Evolutionary conservation across 2,888 invertebrate species (phyloP), one percentile per base, ranked within the genome.

Genomic region (Agrilus mali): DNA sequence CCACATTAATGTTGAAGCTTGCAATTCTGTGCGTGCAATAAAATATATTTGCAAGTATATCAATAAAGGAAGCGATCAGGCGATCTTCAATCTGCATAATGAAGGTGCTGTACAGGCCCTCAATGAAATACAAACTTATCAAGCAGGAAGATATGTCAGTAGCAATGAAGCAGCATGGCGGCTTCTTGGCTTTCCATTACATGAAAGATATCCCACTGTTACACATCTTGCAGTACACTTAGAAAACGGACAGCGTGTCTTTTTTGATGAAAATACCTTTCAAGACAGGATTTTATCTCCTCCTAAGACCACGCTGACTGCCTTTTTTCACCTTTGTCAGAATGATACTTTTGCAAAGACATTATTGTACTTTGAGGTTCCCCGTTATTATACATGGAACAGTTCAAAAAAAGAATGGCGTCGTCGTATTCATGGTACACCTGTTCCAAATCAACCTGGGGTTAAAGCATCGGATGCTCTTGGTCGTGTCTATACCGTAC

Each of bases 21-120:
- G 66, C 45, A 58, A 55, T 52, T 67, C 64, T 2, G 52, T 53
- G 1, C 61, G 64, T 43, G 50, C 55, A 8, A 63, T 65, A 17
- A 63, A 64, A 54, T 65, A 62, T 46, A 55, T 65, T 48, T 63
- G 59, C 48, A 63, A 63, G 49, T 55, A 55, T 48, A 51, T 55
- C 3, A 48, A 44, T 12, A 56, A 57, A 50, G 52, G 53, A 8
- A 51, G 47, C 43, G 51, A 55, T 45, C 42, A 41, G 47, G 51
- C 51, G 22, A 43, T 47, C 32, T 51, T 51, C 47, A 35, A 33
- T 7, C 36, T 49, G 38, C 49, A 15, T 35, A 46, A 47, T 42
- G 48, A 46, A 40, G 57, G 56, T 54, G 6, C n/a, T 4, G 41
- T 32, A 52, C 51, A 55, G 53, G 8, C 16, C 7, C 49, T 43